These are phyloP conservation scores for Pachypsylla venusta DNA, from an alignment of 1,140 invertebrate species.

Conservation along the genomic window DNA sequence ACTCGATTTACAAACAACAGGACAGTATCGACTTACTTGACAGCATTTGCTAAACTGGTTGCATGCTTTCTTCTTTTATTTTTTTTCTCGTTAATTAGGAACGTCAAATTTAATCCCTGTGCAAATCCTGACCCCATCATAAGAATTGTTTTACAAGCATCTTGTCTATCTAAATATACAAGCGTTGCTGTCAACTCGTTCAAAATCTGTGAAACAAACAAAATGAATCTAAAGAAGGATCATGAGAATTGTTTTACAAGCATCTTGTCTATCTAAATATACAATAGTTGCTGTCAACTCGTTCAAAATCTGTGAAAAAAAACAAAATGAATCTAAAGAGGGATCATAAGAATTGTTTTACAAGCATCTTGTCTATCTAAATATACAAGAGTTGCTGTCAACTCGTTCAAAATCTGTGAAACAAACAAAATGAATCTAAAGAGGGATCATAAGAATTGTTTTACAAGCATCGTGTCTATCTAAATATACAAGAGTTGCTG, in stretches of 20 bases:
- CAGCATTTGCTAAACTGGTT: slow-evolving; percentile 38
- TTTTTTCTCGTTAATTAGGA: slow-evolving; percentile 38
- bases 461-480: not conserved
- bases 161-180: not conserved
- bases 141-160: not conserved
- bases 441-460: not conserved
- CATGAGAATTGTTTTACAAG: not conserved
- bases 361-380: not conserved
- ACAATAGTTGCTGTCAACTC: too few species aligned
- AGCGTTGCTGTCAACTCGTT: slow-evolving; percentile 1
- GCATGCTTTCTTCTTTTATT: slow-evolving; percentile 41
- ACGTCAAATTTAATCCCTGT: slow-evolving; percentile 43
- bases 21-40: slow-evolving; percentile 39
- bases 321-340: too few species aligned
- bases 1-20: not conserved
- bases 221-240: not conserved
- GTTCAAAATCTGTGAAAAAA: too few species aligned
- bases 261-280: not conserved
- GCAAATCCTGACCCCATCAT: not conserved
- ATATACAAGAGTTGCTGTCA: not conserved
- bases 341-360: not conserved
- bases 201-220: not conserved
- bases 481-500: not conserved
- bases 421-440: too few species aligned
- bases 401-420: too few species aligned